Base-by-base conservation (phyloP, 2,888 invertebrate genomes). In the Noctua pronuba region DNA sequence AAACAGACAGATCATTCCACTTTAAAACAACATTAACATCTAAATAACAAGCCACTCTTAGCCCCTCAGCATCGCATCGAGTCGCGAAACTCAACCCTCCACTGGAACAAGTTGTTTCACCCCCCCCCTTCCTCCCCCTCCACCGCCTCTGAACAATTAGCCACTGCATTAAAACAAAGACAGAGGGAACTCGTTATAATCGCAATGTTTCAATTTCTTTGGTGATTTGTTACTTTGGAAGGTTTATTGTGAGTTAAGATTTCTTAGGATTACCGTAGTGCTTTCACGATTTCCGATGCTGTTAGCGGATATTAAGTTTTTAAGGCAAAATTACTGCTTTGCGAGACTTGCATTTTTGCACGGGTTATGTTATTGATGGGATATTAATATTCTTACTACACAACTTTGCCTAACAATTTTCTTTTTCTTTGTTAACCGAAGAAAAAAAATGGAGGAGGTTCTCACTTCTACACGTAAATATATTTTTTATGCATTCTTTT, bases 91-190 rank as follows among this genome's bases (percentile, higher is more conserved):
- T 64, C 38, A 38, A 31, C 67, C 67, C 72, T 69, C 72, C 18
- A 41, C 44, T 60, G 66, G 31, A 70, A 84, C 79, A 73, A 80
- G 41, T 78, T 82, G 69, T 66, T 66, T 70, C 70, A 44, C 31
- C 38, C 64, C 82, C 31, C 38, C 64, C 82, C 44, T 7, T 1
- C 3, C 31, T 31, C 38, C 38, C 8, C 65, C 41, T 3, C 28
- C 77, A 5, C 35, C 64, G 41, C 70, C 70, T 21, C 28, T n/a
- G 60, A 64, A 80, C 88, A 86, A 86, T 86, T 86, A 88, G 67
- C 73, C 65, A 58, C 80, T 76, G 75, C 87, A 86, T 86, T 86
- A 86, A 78, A 80, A 88, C 83, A 60, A 31, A 74, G 76, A 64
- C 65, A 55, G 84, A n/a, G n/a, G 68, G 46, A 87, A 66, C 80